Conservation (phyloP, 2,888 invertebrate species). For the Holacanthella duospinosa region DNA sequence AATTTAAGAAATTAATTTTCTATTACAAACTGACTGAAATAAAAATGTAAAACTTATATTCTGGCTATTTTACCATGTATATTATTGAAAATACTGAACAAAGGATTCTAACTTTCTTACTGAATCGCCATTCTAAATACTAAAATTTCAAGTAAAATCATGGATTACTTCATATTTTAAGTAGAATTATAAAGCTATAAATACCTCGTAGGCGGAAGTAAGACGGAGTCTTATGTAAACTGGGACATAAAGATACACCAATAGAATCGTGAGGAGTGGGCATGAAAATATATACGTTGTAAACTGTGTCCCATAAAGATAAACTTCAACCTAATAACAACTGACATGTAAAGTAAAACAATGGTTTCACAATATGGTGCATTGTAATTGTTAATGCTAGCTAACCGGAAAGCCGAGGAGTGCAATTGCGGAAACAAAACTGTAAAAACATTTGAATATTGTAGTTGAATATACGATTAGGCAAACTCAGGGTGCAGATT, state of each 20-base stretch:
- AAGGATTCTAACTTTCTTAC: neutral
- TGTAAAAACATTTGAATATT: too few relatives aligned
- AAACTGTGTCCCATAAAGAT: slow-evolving; percentile 75
- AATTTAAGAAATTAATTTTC: neutral
- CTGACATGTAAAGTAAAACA: neutral
- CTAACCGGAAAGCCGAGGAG: slow-evolving; percentile 65
- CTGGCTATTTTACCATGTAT: neutral
- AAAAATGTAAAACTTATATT: neutral
- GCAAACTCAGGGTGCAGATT: too few relatives aligned
- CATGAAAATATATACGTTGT: slow-evolving; percentile 72
- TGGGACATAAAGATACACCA: slow-evolving; percentile 65
- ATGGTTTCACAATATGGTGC: neutral
- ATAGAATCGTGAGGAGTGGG: slow-evolving; percentile 41
- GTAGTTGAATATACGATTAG: too few relatives aligned
- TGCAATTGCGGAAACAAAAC: slow-evolving; percentile 83
- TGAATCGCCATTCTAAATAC: neutral
- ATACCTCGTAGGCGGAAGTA: slow-evolving; percentile 75
- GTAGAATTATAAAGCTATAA: too few relatives aligned
- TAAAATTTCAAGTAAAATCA: too few relatives aligned
- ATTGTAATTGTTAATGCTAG: slow-evolving; percentile 17
- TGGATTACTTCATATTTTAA: too few relatives aligned
- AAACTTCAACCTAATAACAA: slow-evolving; percentile 62
- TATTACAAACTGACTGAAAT: neutral
- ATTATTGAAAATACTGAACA: neutral
- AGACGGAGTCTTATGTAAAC: slow-evolving; percentile 72